A percentile compares a stretch with the other conserved stretches of the same genome.
Evolutionary conservation across 2,888 invertebrate species (phyloP).

Genomic region (Lasiommata megera): DNA sequence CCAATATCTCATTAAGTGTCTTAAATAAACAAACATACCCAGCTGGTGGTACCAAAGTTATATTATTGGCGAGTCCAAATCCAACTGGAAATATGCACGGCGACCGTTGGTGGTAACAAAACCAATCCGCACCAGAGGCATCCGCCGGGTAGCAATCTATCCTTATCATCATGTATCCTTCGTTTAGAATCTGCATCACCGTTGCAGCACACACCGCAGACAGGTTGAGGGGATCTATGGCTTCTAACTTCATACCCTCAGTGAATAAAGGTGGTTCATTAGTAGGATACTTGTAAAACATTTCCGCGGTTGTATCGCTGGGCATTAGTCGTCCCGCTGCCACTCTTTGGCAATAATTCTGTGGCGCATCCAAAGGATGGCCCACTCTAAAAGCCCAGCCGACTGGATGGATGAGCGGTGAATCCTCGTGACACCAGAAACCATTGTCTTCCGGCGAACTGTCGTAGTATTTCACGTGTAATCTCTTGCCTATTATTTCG

Average conservation of each 20-base stretch:
- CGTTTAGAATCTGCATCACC: constrained; percentile 94
- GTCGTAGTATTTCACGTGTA: constrained; percentile 95
- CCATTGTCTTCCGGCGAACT: constrained; percentile 89
- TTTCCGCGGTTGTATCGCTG: constrained; percentile 90
- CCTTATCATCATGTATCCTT: constrained; percentile 97
- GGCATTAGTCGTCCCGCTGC: constrained; percentile 86
- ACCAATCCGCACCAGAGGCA: constrained; percentile 94
- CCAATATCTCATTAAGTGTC: not conserved
- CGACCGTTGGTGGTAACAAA: constrained; percentile 97
- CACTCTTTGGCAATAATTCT: constrained; percentile 88
- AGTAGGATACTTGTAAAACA: constrained; percentile 85
- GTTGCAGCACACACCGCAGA: constrained; percentile 97
- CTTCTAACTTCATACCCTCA: constrained; percentile 97
- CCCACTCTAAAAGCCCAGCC: constrained; percentile 97
- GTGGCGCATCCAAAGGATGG: constrained; percentile 92
- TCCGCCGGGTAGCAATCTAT: constrained; percentile 96
- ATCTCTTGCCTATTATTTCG: constrained; percentile 94
- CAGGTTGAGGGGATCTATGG: constrained; percentile 97
- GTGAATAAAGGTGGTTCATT: constrained; percentile 83
- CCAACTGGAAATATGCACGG: constrained; percentile 98
- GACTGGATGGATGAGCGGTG: constrained; percentile 95
- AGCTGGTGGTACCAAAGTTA: constrained; percentile 93
- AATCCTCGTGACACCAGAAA: constrained; percentile 98
- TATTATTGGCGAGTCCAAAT: constrained; percentile 92
- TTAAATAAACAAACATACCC: constrained; percentile 51